Base-by-base conservation (phyloP, 2,888 invertebrate species). In the Zootermopsis nevadensis region DNA sequence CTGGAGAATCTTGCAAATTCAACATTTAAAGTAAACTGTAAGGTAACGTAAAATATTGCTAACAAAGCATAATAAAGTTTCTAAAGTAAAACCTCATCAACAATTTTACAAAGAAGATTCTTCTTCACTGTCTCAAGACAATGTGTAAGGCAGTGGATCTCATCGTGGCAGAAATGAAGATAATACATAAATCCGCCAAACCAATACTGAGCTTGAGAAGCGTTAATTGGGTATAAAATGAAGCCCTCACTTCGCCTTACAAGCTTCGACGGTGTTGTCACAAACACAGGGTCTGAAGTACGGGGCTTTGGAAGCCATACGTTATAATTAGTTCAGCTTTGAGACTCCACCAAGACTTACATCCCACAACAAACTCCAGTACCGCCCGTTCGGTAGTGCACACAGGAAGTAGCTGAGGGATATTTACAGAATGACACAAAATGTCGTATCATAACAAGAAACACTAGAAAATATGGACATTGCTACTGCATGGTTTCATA, bases 261-360 rank as follows among this genome's bases (percentile, higher is more conserved):
- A 27, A 15, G 10, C 27, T 60, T 60, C 48, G n/a, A 27, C n/a
- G n/a, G 8, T 60, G 60, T 7, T 60, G 60, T 60, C n/a, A 60
- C n/a, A 12, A 60, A 60, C 10, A 60, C n/a, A 27, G 60, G 27
- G 1, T 1, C 3, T n/a, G 53, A 53, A 27, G 1, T 48, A 48
- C n/a, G 60, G 60, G 27, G 60, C 27, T 60, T 12, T 48, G 48
- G 48, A 48, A 48, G 48, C 48, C 27, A 6, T 60, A 12, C 27
- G 60, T 60, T 60, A 27, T 60, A 60, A 60, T 60, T 60, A 60
- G 60, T 60, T 60, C 60, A 27, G n/a, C 60, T 60, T 60, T 60
- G 60, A 60, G 60, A n/a, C 60, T 3, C n/a, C 19, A 15, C 48
- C 48, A 48, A 48, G 19, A 48, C 48, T 15, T 19, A 48, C 19